A percentile compares a stretch with the other conserved stretches of the same genome.
Evolutionary conservation across 2,113 vertebrate genomes (phyloP).

Genomic region (Astur gentilis): DNA sequence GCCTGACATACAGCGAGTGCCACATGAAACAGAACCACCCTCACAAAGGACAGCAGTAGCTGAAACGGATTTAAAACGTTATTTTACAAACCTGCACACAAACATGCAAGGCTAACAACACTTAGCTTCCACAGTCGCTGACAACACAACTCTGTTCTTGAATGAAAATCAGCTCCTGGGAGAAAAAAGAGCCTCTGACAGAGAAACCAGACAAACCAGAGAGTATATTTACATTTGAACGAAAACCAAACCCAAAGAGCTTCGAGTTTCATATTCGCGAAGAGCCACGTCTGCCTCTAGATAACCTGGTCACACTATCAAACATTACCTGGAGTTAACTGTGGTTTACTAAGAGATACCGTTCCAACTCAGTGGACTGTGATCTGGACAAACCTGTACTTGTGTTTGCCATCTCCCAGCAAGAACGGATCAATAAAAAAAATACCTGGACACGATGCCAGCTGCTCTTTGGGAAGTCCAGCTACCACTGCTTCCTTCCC

Average conservation of each 20-base stretch:
- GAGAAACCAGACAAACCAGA: neutral
- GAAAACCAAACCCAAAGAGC: neutral
- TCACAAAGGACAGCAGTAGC: neutral
- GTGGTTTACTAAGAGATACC: neutral
- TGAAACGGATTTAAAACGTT: neutral
- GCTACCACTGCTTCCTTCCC: neutral
- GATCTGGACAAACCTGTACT: neutral
- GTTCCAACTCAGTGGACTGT: neutral
- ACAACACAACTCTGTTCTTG: accelerated
- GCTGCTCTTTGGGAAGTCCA: neutral
- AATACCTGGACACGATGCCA: neutral
- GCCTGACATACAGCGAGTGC: neutral
- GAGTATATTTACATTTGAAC: neutral
- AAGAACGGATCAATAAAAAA: neutral
- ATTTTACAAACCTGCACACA: neutral
- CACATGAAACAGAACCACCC: neutral
- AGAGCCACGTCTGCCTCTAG: neutral
- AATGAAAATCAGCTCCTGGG: neutral
- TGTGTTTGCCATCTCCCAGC: neutral
- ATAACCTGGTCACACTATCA: neutral
- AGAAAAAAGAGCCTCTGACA: neutral
- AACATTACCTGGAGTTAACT: neutral
- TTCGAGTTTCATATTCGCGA: neutral
- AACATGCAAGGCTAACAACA: neutral
- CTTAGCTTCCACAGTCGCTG: neutral